phyloP scores from a whole-genome alignment of 53 echinoderm and acorn worm genomes.

The Apostichopus leukothele region DNA sequence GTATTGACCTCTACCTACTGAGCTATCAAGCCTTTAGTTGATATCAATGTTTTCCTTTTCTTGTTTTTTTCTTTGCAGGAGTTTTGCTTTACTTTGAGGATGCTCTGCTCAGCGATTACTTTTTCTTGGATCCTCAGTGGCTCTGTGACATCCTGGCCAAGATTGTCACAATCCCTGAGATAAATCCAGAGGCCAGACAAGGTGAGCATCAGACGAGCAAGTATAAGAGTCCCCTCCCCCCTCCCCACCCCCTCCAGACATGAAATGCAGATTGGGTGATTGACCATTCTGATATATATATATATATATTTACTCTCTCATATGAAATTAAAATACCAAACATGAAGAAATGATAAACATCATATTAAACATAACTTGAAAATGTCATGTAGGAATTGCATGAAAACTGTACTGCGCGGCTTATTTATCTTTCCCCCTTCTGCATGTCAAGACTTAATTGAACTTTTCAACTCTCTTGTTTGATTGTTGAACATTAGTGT shows the following conservation, averaged over 20 bases:
- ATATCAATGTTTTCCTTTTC: neutral
- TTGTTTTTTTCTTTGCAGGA: slow-evolving; percentile 51
- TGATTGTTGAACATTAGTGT: too few species aligned
- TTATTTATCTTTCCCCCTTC: too few species aligned
- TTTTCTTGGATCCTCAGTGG: slow-evolving; percentile 98
- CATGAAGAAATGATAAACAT: too few species aligned
- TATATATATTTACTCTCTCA: neutral
- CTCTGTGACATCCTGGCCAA: slow-evolving; percentile 94
- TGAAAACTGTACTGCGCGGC: too few species aligned
- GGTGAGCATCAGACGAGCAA: slow-evolving; percentile 49
- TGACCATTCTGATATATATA: neutral
- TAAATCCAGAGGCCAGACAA: slow-evolving; percentile 92
- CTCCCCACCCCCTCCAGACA: neutral
- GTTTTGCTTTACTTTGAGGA: slow-evolving; percentile 94
- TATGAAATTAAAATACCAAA: too few species aligned
- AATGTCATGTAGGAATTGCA: too few species aligned
- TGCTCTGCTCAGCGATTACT: slow-evolving; percentile 84
- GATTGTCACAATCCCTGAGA: slow-evolving; percentile 90
- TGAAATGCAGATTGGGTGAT: neutral
- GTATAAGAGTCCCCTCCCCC: too few species aligned
- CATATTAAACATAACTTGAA: too few species aligned
- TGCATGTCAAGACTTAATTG: too few species aligned
- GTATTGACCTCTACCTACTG: neutral
- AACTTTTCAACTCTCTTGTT: too few species aligned
- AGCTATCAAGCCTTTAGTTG: neutral